Percentiles rank a stretch among this genome's conserved stretches.
Evolutionary conservation across 1,140 invertebrate species (phyloP).

Genomic region (Laupala kohalensis): DNA sequence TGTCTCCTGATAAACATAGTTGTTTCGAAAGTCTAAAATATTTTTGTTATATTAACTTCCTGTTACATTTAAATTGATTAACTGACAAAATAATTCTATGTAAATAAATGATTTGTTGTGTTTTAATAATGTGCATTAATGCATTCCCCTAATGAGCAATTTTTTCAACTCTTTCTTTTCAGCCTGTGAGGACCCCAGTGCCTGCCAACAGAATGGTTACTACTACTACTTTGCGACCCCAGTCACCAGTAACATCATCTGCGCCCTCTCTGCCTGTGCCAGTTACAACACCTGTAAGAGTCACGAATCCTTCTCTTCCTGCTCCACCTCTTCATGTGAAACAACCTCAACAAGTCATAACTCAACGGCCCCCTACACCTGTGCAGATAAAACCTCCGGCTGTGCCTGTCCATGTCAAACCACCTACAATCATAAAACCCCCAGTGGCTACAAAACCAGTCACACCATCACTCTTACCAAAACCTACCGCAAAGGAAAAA

Average conservation of each 20-base stretch:
- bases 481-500: conserved; percentile 40
- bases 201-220: conserved; percentile 20
- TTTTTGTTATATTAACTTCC: too few species aligned
- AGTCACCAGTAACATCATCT: conserved; percentile 9
- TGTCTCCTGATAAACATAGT: too few species aligned
- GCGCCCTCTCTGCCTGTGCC: conserved; percentile 4
- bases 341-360: not conserved
- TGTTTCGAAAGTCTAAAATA: too few species aligned
- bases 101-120: too few species aligned
- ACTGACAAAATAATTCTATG: too few species aligned
- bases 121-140: too few species aligned
- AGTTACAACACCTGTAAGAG: not conserved
- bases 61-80: too few species aligned
- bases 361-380: not conserved
- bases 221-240: conserved; percentile 26
- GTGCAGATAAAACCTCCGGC: not conserved
- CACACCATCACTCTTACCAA: conserved; percentile 25
- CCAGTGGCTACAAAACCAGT: conserved; percentile 10
- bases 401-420: conserved; percentile 14
- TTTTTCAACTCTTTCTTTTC: conserved; percentile 1
- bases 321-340: conserved; percentile 13
- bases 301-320: conserved; percentile 9
- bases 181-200: conserved; percentile 27
- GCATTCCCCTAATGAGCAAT: too few species aligned
- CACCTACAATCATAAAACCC: conserved; percentile 9